Conservation (phyloP, 92 coral and sea anemone species). For the Bergia sp. region DNA sequence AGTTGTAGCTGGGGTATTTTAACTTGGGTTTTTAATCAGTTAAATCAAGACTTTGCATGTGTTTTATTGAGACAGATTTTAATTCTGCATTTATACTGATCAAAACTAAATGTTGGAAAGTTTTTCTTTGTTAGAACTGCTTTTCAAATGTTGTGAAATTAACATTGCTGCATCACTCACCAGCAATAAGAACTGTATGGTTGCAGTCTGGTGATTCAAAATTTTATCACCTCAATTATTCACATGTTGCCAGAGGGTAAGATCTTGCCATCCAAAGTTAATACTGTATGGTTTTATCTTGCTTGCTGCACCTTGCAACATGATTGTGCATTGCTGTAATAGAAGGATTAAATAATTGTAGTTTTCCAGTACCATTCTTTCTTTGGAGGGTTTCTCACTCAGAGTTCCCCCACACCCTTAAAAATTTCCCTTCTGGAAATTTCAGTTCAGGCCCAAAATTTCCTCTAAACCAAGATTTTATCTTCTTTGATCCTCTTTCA, state of each 20-base stretch:
- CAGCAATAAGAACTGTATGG: not conserved
- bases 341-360: not conserved
- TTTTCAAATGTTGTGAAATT: not conserved
- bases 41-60: not conserved
- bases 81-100: not conserved
- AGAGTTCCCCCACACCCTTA: no score
- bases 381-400: no score
- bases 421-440: no score
- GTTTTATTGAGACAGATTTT: not conserved
- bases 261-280: not conserved
- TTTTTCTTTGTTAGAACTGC: no score
- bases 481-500: no score
- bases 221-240: not conserved
- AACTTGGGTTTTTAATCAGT: not conserved
- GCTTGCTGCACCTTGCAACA: not conserved
- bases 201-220: not conserved
- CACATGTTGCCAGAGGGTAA: constrained; percentile 9
- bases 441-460: no score
- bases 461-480: no score
- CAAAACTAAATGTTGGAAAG: no score
- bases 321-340: not conserved
- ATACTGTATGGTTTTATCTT: constrained; percentile 8
- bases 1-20: not conserved
- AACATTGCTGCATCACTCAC: not conserved
- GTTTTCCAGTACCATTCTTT: not conserved